phyloP scores from a whole-genome alignment of 2,888 invertebrate species.

The Heliconius cydno region DNA sequence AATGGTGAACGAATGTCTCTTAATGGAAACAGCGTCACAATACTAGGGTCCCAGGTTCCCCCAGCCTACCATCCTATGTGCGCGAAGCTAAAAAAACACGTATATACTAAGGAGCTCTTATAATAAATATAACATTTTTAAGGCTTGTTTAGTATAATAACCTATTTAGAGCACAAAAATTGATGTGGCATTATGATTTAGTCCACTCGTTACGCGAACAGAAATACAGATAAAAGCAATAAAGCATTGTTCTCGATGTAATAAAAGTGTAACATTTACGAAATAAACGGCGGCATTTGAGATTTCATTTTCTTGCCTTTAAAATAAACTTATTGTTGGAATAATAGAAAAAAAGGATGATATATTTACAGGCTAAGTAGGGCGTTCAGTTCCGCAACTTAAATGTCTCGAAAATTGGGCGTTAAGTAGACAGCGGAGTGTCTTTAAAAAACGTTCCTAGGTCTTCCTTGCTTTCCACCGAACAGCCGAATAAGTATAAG shows the following conservation, averaged over 20 bases:
- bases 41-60: too few species aligned
- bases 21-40: too few species aligned
- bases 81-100: too few species aligned
- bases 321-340: constrained; percentile 31
- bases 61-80: too few species aligned
- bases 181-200: constrained; percentile 27
- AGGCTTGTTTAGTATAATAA: constrained; percentile 9
- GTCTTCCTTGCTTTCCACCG: neutral
- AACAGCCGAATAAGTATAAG: too few species aligned
- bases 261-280: constrained; percentile 47
- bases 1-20: too few species aligned
- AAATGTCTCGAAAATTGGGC: neutral
- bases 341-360: neutral
- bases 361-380: neutral
- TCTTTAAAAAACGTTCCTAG: neutral
- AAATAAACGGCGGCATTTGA: constrained; percentile 46
- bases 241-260: constrained; percentile 46
- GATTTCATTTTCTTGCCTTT: constrained; percentile 41
- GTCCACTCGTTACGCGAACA: constrained; percentile 30
- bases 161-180: constrained; percentile 8
- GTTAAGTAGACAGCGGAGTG: neutral
- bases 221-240: constrained; percentile 44
- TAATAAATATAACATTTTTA: neutral
- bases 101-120: neutral
- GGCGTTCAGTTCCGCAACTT: neutral